Percentiles rank a stretch among this genome's conserved stretches.
Conservation (phyloP, 92 coral and sea anemone genomes). For the Meandrina meandrites region DNA sequence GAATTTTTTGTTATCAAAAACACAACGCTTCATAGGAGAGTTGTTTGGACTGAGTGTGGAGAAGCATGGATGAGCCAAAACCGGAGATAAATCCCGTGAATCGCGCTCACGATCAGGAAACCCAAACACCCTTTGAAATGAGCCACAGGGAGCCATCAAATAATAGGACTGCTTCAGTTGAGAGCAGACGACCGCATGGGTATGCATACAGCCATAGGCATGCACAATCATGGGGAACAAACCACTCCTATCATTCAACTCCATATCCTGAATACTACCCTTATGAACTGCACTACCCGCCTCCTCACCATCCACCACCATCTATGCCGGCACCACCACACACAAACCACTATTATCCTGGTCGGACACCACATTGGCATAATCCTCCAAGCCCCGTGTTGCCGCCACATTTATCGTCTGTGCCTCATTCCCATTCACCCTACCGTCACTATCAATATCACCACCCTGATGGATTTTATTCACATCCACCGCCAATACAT, state of each 20-base stretch:
- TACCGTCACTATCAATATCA: conserved; percentile 50
- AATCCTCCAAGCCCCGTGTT: conserved; percentile 63
- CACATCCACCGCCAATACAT: conserved; percentile 43
- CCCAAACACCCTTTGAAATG: conserved; percentile 87
- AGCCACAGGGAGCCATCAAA: conserved; percentile 57
- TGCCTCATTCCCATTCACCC: conserved; percentile 39
- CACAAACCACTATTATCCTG: conserved; percentile 69
- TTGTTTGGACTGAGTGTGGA: conserved; percentile 15
- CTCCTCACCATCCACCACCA: conserved; percentile 64
- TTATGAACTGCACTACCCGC: conserved; percentile 66
- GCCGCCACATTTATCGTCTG: conserved; percentile 52
- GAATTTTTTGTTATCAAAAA: not conserved
- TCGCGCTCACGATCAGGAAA: conserved; percentile 88
- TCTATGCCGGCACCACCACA: conserved; percentile 51
- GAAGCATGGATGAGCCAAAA: conserved; percentile 66
- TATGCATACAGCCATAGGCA: conserved; percentile 48
- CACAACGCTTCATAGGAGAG: not conserved
- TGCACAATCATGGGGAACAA: conserved; percentile 59
- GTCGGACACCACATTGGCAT: conserved; percentile 74
- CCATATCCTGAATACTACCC: conserved; percentile 65
- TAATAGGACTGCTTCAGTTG: conserved; percentile 36
- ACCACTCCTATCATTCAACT: conserved; percentile 58
- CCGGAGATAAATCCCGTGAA: conserved; percentile 51
- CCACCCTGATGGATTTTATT: conserved; percentile 55
- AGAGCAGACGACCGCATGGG: conserved; percentile 45